Conservation (phyloP, 1,140 invertebrate genomes). For the Zaprionus camerounensis region DNA sequence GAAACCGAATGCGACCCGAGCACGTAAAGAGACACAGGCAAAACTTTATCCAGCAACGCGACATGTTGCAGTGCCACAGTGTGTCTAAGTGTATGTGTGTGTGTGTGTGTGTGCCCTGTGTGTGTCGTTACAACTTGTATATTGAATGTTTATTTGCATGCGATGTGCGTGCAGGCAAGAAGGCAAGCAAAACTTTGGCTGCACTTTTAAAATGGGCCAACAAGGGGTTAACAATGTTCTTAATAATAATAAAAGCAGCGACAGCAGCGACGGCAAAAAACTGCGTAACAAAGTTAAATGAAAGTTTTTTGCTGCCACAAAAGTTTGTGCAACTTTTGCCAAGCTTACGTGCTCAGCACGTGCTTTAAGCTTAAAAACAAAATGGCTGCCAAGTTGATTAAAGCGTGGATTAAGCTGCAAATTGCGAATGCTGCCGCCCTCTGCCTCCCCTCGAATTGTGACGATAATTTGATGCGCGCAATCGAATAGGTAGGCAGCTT, state of each 20-base stretch:
- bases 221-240: constrained; percentile 73
- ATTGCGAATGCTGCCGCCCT: background rate
- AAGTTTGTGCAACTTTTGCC: constrained; percentile 44
- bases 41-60: constrained; percentile 46
- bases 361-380: constrained; percentile 17
- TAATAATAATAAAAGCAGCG: constrained; percentile 68
- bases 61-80: constrained; percentile 28
- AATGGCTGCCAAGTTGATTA: constrained; percentile 27
- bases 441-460: constrained; percentile 28
- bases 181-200: constrained; percentile 43
- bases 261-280: constrained; percentile 19
- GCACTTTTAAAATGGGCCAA: constrained; percentile 37
- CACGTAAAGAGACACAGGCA: constrained; percentile 36
- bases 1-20: constrained; percentile 17
- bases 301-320: constrained; percentile 65
- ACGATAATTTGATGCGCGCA: constrained; percentile 23
- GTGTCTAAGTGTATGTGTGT: constrained; percentile 11
- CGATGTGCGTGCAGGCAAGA: constrained; percentile 42
- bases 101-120: constrained; percentile 33
- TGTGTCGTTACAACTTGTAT: constrained; percentile 45
- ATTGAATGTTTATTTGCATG: constrained; percentile 82
- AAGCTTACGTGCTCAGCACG: constrained; percentile 28
- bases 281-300: constrained; percentile 78
- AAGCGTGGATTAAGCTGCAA: constrained; percentile 23
- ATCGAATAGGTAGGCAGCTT: constrained; percentile 29